A percentile compares a stretch with the other conserved stretches of the same genome.
These are phyloP conservation scores for Dasyurus viverrinus DNA, from an alignment of 2,113 vertebrate genomes.

Conservation along the genomic window DNA sequence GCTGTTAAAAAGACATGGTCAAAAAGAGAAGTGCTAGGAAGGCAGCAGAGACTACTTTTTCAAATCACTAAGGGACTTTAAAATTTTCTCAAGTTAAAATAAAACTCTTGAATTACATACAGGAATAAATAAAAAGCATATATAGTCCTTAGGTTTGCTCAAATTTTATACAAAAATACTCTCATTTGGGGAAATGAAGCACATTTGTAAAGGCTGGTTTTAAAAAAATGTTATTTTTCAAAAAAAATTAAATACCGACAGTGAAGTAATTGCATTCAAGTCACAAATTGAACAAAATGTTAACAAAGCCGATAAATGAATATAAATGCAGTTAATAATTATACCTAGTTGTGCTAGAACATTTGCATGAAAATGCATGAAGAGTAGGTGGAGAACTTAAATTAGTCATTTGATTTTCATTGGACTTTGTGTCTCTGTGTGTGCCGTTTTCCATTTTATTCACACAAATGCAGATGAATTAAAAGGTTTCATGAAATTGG, in stretches of 20 bases:
- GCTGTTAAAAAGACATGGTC: background rate
- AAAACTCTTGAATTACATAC: background rate
- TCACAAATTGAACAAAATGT: background rate
- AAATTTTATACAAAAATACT: background rate
- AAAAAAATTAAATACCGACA: background rate
- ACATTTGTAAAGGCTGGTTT: background rate
- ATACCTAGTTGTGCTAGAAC: background rate
- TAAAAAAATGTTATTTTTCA: background rate
- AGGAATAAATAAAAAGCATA: background rate
- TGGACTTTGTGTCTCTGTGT: background rate
- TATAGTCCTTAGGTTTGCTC: background rate
- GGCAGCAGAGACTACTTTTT: background rate
- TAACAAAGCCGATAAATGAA: constrained; percentile 21
- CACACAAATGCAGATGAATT: constrained; percentile 40
- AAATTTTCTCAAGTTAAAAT: background rate
- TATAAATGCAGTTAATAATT: background rate
- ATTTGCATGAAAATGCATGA: background rate
- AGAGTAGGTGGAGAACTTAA: background rate
- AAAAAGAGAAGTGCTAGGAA: background rate
- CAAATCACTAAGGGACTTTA: background rate
- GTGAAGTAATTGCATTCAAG: constrained; percentile 25
- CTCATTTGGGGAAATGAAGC: background rate
- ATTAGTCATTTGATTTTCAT: background rate
- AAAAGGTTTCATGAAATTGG: constrained; percentile 23
- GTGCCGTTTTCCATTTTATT: constrained; percentile 11